A percentile compares a stretch with the other conserved stretches of the same genome.
Conservation (phyloP, 2,888 invertebrate genomes). For the Meandrusa payeni region DNA sequence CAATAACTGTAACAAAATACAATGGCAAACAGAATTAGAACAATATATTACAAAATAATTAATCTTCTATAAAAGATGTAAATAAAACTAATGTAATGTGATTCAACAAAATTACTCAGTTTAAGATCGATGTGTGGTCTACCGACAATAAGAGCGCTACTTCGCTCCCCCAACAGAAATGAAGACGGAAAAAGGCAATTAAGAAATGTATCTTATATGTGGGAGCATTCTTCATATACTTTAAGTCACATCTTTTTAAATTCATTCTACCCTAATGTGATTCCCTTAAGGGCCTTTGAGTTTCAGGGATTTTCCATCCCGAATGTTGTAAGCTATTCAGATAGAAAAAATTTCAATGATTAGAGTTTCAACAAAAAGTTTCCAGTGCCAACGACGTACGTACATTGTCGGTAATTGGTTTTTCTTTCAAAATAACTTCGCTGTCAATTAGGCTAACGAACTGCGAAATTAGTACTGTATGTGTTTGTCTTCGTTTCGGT, state of each 20-base stretch:
- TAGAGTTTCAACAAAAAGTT: conserved; percentile 36
- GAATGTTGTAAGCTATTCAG: too few species aligned
- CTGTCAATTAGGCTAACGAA: conserved; percentile 66
- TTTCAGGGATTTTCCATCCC: too few species aligned
- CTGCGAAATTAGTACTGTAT: conserved; percentile 58
- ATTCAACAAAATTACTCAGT: too few species aligned
- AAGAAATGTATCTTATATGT: conserved; percentile 3
- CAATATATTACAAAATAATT: too few species aligned
- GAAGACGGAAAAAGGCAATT: conserved; percentile 2
- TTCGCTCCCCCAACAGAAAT: neutral
- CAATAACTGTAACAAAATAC: too few species aligned
- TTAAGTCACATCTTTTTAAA: conserved; percentile 9
- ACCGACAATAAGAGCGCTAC: neutral
- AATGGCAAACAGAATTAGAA: too few species aligned
- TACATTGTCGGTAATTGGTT: conserved; percentile 36
- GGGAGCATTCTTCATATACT: conserved; percentile 1
- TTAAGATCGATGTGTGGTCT: too few species aligned
- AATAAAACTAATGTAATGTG: too few species aligned
- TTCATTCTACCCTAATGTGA: neutral
- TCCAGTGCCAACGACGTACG: conserved; percentile 43
- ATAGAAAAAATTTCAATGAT: too few species aligned
- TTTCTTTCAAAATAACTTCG: conserved; percentile 40
- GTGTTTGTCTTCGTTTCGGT: conserved; percentile 55
- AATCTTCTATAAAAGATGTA: too few species aligned
- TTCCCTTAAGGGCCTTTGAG: neutral